Evolutionary conservation across 2,113 vertebrate species (phyloP).

Genomic region (Sclerurus mexicanus): DNA sequence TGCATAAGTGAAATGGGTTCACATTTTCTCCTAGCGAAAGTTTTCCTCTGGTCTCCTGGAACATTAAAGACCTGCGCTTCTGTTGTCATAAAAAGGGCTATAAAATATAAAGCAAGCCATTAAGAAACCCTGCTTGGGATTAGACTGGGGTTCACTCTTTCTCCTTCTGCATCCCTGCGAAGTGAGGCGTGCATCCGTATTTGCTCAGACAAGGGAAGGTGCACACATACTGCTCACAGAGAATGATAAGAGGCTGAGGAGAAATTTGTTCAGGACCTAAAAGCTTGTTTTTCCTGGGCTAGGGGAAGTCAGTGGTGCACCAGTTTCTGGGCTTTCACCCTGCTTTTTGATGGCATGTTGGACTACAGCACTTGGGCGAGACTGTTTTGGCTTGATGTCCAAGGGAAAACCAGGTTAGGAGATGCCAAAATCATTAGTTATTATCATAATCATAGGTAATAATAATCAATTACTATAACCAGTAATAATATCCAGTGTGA

Average conservation of each 20-base stretch:
- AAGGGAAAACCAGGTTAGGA: neutral
- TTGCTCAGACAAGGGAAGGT: neutral
- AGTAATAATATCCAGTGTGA: neutral
- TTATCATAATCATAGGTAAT: neutral
- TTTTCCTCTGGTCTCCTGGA: conserved; percentile 37
- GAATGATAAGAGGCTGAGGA: neutral
- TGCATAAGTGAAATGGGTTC: neutral
- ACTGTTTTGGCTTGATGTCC: neutral
- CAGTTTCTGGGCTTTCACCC: neutral
- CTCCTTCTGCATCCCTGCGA: neutral
- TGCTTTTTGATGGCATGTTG: neutral
- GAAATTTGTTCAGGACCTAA: neutral
- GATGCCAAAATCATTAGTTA: neutral
- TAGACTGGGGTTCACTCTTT: neutral
- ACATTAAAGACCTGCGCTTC: neutral
- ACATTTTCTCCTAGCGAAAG: neutral
- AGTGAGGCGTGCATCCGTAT: neutral
- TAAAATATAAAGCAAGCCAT: neutral
- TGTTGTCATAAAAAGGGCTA: neutral
- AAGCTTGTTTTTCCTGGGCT: neutral
- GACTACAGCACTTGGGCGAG: neutral
- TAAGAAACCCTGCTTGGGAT: neutral
- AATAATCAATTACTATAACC: neutral
- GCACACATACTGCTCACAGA: neutral
- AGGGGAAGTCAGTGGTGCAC: neutral